These are phyloP conservation scores for Proisotoma minuta DNA, from an alignment of 2,888 invertebrate species.

Conservation along the genomic window DNA sequence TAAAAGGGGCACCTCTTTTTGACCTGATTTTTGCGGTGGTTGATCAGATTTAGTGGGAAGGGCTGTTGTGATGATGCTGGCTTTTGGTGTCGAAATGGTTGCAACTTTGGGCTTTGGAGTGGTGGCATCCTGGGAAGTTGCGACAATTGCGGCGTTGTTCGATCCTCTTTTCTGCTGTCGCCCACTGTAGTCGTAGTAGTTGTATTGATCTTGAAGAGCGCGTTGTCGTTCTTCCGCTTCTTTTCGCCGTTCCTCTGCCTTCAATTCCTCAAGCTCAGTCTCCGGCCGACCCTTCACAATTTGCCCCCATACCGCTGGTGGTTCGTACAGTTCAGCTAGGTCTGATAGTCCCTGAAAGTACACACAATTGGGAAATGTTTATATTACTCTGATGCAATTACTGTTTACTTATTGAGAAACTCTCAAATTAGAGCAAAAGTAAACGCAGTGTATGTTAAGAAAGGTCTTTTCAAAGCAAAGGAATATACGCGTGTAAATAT, in stretches of 20 bases:
- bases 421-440: too few relatives aligned
- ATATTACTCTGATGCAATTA: too few relatives aligned
- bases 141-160: neutral
- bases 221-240: slow-evolving; percentile 10
- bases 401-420: too few relatives aligned
- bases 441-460: too few relatives aligned
- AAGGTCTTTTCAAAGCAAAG: too few relatives aligned
- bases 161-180: neutral
- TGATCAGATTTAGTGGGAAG: neutral
- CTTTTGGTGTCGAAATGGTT: neutral
- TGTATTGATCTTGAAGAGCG: neutral
- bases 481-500: too few relatives aligned
- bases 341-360: slow-evolving; percentile 23
- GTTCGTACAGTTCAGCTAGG: slow-evolving; percentile 26
- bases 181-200: neutral
- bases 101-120: slow-evolving; percentile 4
- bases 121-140: slow-evolving; percentile 1
- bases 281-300: slow-evolving; percentile 32
- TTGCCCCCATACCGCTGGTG: slow-evolving; percentile 27
- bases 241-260: slow-evolving; percentile 22
- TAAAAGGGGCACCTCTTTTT: slow-evolving; percentile 44
- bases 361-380: neutral
- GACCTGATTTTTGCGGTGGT: slow-evolving; percentile 20
- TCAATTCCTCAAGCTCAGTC: slow-evolving; percentile 41
- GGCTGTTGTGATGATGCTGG: slow-evolving; percentile 1